Conservation (phyloP, 2,113 vertebrate species). For the Lucifuga dentata region DNA sequence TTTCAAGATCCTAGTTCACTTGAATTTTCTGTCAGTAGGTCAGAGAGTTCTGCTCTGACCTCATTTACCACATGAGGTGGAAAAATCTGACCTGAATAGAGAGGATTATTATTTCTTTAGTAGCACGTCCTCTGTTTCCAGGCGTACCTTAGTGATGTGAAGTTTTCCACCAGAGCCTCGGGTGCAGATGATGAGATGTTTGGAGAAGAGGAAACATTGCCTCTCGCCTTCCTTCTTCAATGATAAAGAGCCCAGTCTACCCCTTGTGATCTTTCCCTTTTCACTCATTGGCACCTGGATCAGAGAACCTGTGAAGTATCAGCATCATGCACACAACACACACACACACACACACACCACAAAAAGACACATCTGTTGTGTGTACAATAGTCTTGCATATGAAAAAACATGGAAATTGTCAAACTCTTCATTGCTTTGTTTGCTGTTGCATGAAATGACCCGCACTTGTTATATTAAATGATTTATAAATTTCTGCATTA, state of each 20-base stretch:
- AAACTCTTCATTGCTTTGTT: too few species aligned
- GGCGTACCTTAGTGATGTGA: conserved; percentile 93
- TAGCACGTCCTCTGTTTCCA: neutral
- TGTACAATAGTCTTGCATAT: too few species aligned
- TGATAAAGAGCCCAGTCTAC: conserved; percentile 95
- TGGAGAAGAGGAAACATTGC: conserved; percentile 98
- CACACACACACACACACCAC: neutral
- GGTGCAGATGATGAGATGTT: conserved; percentile 96
- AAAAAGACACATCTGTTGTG: neutral
- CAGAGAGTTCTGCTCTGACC: too few species aligned
- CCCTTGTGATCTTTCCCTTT: conserved; percentile 94
- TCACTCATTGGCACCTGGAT: conserved; percentile 97
- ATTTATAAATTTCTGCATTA: too few species aligned
- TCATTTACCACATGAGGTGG: too few species aligned
- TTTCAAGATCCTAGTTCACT: too few species aligned
- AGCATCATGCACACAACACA: conserved; percentile 2
- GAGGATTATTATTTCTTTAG: neutral
- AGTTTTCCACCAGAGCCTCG: conserved; percentile 95
- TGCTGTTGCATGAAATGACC: too few species aligned
- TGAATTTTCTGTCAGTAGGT: too few species aligned
- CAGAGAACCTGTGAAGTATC: conserved; percentile 84
- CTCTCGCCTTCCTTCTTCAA: conserved; percentile 94
- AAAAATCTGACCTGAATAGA: too few species aligned
- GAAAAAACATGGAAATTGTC: too few species aligned
- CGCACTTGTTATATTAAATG: too few species aligned